These are phyloP conservation scores for Spea multiplicata DNA, from an alignment of 2,113 vertebrate genomes.

Conservation along the genomic window DNA sequence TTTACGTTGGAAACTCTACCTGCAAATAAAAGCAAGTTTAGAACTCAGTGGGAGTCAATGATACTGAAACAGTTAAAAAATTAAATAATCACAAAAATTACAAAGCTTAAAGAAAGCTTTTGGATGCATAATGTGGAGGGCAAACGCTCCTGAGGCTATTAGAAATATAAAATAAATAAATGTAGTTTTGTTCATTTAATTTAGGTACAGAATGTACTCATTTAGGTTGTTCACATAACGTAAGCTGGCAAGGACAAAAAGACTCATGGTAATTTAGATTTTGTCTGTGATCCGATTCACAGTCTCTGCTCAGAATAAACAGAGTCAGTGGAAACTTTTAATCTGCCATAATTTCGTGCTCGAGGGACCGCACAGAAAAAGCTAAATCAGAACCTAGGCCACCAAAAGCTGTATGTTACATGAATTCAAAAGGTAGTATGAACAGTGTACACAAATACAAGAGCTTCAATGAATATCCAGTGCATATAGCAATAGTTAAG, in stretches of 20 bases:
- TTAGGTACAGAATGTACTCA: conserved; percentile 33
- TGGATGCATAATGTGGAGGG: neutral
- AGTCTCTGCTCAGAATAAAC: neutral
- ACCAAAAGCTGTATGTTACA: neutral
- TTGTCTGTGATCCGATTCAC: conserved; percentile 20
- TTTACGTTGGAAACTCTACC: no score
- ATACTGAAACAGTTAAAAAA: no score
- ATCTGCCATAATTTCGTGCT: conserved; percentile 1
- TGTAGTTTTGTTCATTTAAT: conserved; percentile 27
- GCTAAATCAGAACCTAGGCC: neutral
- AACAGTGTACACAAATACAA: no score
- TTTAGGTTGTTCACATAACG: conserved; percentile 33
- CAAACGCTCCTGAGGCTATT: conserved; percentile 21
- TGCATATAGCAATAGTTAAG: no score
- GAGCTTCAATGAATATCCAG: no score
- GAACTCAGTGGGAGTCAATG: no score
- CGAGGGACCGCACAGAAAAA: neutral
- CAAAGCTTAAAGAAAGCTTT: neutral
- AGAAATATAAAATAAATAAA: conserved; percentile 17
- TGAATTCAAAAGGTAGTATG: no score
- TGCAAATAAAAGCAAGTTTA: no score
- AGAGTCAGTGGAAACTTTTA: neutral
- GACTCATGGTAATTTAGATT: conserved; percentile 33
- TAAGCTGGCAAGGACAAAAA: conserved; percentile 27
- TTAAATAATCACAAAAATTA: neutral